These are phyloP conservation scores for Hycleus phaleratus DNA, from an alignment of 1,140 invertebrate genomes.

Conservation along the genomic window DNA sequence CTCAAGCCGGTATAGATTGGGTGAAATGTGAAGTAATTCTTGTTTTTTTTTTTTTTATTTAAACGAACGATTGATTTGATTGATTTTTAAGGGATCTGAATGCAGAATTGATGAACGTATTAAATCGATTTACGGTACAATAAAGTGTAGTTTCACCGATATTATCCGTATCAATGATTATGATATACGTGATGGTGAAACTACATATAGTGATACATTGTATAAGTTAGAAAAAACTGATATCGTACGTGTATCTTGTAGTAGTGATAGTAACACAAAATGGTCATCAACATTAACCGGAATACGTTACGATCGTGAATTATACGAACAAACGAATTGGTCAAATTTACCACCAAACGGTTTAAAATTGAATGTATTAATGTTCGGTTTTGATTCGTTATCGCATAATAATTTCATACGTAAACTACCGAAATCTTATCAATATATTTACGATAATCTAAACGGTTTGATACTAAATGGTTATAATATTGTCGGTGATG, in stretches of 20 bases:
- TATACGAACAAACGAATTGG: constrained; percentile 45
- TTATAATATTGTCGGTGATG: constrained; percentile 86
- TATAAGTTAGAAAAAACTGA: constrained; percentile 57
- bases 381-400: constrained; percentile 87
- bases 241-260: constrained; percentile 52
- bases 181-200: constrained; percentile 42
- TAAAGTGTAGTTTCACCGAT: constrained; percentile 53
- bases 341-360: constrained; percentile 42
- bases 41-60: not conserved
- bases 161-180: constrained; percentile 54
- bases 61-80: not conserved
- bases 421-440: constrained; percentile 74
- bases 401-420: constrained; percentile 81
- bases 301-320: constrained; percentile 44
- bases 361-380: constrained; percentile 67
- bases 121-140: constrained; percentile 43
- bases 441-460: constrained; percentile 64
- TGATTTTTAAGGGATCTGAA: constrained; percentile 42
- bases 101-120: constrained; percentile 47
- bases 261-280: constrained; percentile 24
- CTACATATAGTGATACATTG: constrained; percentile 46
- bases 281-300: constrained; percentile 54
- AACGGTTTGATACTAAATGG: constrained; percentile 65
- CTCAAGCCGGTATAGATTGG: constrained; percentile 48
- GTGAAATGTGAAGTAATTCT: constrained; percentile 44